Evolutionary conservation across 1,140 invertebrate genomes (phyloP).

Genomic region (Lamellibrachia luymesi): DNA sequence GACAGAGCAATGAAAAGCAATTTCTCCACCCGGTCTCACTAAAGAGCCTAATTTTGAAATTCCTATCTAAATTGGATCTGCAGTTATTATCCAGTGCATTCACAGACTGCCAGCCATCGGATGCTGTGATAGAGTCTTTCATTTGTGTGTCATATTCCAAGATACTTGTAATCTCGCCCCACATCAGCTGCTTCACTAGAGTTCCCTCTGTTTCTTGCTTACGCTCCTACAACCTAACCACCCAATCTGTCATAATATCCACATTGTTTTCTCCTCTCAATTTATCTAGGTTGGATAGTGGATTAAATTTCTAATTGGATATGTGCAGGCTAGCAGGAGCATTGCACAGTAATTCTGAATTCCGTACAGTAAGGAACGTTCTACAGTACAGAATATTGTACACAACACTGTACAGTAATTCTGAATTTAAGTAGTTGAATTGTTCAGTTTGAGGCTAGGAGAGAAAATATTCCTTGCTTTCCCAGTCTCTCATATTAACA

Average conservation of each 20-base stretch:
- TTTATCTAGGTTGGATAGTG: not conserved
- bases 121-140: not conserved
- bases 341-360: not conserved
- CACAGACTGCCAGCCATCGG: not conserved
- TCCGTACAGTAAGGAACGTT: too few species aligned
- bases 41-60: constrained; percentile 5
- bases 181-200: not conserved
- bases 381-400: too few species aligned
- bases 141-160: not conserved
- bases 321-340: not conserved
- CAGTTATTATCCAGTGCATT: not conserved
- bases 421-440: not conserved
- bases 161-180: not conserved
- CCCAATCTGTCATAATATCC: not conserved
- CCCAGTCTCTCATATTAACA: not conserved
- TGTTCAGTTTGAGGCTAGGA: not conserved
- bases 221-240: not conserved
- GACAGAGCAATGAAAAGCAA: not conserved
- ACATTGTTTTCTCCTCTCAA: not conserved
- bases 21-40: not conserved
- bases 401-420: not conserved
- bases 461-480: not conserved
- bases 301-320: not conserved
- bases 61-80: not conserved
- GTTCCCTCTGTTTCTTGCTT: not conserved